Evolutionary conservation across 2,888 invertebrate species (phyloP).

Genomic region (Agrypnus murinus): DNA sequence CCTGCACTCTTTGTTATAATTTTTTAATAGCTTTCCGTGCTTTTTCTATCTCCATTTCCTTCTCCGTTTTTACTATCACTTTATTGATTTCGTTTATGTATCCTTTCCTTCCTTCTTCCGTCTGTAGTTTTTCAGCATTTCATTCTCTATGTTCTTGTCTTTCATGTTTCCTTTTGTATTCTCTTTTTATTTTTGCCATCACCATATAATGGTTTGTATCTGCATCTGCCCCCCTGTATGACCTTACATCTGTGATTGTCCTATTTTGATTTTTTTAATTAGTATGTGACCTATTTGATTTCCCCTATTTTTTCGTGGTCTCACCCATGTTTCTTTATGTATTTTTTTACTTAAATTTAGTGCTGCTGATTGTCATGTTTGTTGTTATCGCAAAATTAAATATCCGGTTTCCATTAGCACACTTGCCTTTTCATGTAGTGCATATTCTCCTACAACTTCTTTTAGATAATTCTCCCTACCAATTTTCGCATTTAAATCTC

Average conservation of each 20-base stretch:
- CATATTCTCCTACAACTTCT: background rate
- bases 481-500: conserved; percentile 11
- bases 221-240: no score
- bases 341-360: conserved; percentile 14
- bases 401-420: conserved; percentile 6
- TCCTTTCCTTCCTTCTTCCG: background rate
- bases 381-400: conserved; percentile 11
- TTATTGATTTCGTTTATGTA: background rate
- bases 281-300: conserved; percentile 4
- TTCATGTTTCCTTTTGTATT: no score
- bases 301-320: conserved; percentile 2
- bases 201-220: conserved; percentile 20
- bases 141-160: no score
- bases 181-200: conserved; percentile 3
- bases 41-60: background rate
- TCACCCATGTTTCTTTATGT: conserved; percentile 19
- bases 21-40: background rate
- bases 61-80: background rate
- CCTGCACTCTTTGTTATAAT: background rate
- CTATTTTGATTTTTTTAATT: background rate
- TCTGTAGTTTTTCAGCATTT: no score
- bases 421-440: conserved; percentile 4
- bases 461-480: background rate
- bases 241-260: conserved; percentile 5
- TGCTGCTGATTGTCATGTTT: conserved; percentile 14